These are phyloP conservation scores for Marasmarcha lunaedactyla DNA, from an alignment of 2,888 invertebrate species.

Conservation along the genomic window DNA sequence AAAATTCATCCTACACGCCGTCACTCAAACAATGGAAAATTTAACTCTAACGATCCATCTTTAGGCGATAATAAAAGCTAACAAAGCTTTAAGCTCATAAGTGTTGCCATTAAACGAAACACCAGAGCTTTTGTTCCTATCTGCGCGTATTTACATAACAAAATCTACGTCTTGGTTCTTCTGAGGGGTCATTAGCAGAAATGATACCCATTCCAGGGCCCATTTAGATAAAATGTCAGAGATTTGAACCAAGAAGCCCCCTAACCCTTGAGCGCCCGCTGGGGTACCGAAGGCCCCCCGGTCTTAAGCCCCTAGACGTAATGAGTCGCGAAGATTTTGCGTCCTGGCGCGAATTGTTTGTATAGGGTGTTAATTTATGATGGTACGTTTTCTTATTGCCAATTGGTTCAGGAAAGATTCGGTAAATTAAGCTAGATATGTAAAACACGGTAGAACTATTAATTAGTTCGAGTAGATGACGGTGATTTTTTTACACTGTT, in stretches of 20 bases:
- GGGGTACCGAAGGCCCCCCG: not conserved
- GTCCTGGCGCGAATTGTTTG: conserved; percentile 62
- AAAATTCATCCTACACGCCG: no score
- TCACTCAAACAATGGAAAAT: no score
- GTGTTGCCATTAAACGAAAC: no score
- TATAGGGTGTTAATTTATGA: conserved; percentile 64
- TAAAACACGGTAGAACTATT: not conserved
- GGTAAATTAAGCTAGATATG: conserved; percentile 7
- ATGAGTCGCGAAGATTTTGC: conserved; percentile 67
- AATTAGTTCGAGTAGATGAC: no score
- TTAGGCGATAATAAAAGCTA: no score
- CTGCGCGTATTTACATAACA: conserved; percentile 15
- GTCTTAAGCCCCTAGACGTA: conserved; percentile 33
- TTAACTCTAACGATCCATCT: no score
- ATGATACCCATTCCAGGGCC: conserved; percentile 63
- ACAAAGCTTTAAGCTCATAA: no score
- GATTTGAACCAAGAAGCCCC: conserved; percentile 62
- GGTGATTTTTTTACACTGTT: no score
- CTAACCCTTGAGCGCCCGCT: conserved; percentile 17
- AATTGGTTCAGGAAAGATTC: conserved; percentile 21
- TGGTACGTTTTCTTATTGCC: conserved; percentile 21
- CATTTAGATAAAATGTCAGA: conserved; percentile 70
- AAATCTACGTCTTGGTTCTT: conserved; percentile 57
- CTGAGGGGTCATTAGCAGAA: conserved; percentile 58
- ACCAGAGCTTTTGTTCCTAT: no score